A percentile compares a stretch with the other conserved stretches of the same genome.
These are phyloP conservation scores for Nemotelus nigrinus DNA, from an alignment of 2,888 invertebrate genomes.

Conservation along the genomic window DNA sequence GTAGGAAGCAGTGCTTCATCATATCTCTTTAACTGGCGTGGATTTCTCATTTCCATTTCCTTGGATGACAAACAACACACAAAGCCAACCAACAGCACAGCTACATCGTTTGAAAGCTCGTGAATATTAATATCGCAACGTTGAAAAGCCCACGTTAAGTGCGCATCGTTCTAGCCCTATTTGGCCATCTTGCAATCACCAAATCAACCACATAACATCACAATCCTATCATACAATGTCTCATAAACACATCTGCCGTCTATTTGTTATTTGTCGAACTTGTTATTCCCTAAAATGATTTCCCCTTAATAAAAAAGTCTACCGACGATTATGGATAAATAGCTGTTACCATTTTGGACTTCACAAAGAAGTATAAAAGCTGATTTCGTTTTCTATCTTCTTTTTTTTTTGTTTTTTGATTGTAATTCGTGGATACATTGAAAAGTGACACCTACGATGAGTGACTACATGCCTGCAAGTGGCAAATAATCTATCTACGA, in stretches of 20 bases:
- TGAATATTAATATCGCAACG: conserved; percentile 28
- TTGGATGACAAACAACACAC: conserved; percentile 8
- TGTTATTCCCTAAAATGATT: conserved; percentile 41
- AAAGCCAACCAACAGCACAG: not conserved
- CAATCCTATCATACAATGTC: no score
- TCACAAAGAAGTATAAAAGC: conserved; percentile 8
- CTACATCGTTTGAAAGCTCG: conserved; percentile 10
- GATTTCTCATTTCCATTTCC: conserved; percentile 35
- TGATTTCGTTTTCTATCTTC: conserved; percentile 7
- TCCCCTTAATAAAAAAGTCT: not conserved
- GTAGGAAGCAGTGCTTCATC: conserved; percentile 6
- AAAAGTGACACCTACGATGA: conserved; percentile 26
- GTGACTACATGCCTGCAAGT: conserved; percentile 40
- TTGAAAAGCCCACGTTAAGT: conserved; percentile 39
- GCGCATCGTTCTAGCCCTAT: conserved; percentile 35
- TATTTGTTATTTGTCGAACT: conserved; percentile 34
- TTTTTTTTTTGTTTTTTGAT: not conserved
- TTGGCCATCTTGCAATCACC: conserved; percentile 19
- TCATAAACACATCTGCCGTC: conserved; percentile 30
- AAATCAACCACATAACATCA: not conserved
- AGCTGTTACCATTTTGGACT: conserved; percentile 32
- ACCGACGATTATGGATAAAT: not conserved
- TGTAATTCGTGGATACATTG: not conserved
- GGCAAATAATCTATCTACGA: conserved; percentile 21
- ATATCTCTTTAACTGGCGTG: not conserved